Evolutionary conservation across 1,140 invertebrate genomes (phyloP).

Genomic region (Prorops nasuta): DNA sequence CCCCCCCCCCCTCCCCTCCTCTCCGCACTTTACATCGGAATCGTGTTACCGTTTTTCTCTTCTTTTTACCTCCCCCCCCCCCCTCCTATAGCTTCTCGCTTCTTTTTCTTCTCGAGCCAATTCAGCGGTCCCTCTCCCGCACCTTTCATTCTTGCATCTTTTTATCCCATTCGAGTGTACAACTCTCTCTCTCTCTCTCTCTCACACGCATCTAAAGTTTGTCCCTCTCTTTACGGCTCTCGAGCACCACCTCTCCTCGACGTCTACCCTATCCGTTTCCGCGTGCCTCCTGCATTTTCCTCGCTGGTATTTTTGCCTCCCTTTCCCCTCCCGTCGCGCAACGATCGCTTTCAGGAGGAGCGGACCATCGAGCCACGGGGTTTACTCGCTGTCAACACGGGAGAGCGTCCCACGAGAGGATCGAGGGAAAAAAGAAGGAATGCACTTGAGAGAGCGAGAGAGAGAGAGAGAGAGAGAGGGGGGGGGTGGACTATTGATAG

Average conservation of each 20-base stretch:
- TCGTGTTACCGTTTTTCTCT: too few species aligned
- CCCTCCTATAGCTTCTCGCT: neutral
- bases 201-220: too few species aligned
- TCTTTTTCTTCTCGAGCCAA: too few species aligned
- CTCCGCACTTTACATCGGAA: too few species aligned
- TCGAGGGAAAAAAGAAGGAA: neutral
- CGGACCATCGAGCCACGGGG: conserved; percentile 10
- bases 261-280: conserved; percentile 7
- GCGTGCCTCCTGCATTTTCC: conserved; percentile 8
- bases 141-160: too few species aligned
- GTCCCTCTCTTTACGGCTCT: neutral
- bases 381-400: conserved; percentile 18
- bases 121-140: too few species aligned
- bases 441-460: too few species aligned
- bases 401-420: neutral
- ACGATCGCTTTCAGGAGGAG: conserved; percentile 17
- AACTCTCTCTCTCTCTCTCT: neutral
- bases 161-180: too few species aligned
- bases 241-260: conserved; percentile 9
- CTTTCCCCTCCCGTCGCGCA: neutral
- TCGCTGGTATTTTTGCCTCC: conserved; percentile 1
- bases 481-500: too few species aligned
- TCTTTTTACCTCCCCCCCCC: neutral
- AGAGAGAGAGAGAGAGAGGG: too few species aligned
- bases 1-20: too few species aligned